Evolutionary conservation across 2,797 vertebrate genomes (phyloP).

Genomic region (Streptopelia turtur): DNA sequence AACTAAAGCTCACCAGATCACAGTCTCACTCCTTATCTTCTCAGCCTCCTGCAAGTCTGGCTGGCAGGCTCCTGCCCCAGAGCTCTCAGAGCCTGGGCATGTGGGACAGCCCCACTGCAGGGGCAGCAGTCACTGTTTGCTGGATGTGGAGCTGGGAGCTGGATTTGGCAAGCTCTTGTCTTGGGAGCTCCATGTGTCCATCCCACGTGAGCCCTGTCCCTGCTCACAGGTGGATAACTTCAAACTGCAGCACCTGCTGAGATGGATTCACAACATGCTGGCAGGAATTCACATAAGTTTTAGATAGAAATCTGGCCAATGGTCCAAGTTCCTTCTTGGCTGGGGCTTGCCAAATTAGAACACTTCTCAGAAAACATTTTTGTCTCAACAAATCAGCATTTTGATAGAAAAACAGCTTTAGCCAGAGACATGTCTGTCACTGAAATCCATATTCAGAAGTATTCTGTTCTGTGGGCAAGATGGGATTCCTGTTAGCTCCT

Average conservation of each 20-base stretch:
- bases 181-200: no score
- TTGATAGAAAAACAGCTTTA: background rate
- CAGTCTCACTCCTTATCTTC: background rate
- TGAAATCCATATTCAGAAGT: background rate
- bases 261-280: background rate
- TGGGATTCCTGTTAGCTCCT: background rate
- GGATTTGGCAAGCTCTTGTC: background rate
- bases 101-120: background rate
- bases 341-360: background rate
- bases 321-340: background rate
- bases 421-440: background rate
- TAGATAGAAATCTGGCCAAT: background rate
- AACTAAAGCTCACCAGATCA: background rate
- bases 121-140: background rate
- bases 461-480: background rate
- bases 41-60: rapidly evolving
- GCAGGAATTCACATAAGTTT: background rate
- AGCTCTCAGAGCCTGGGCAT: background rate
- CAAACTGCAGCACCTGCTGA: background rate
- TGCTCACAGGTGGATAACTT: background rate
- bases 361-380: background rate
- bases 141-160: background rate
- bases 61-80: background rate
- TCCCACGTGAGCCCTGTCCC: rapidly evolving
- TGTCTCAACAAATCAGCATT: background rate